phyloP scores from a whole-genome alignment of 2,113 vertebrate genomes.

The Equus quagga region DNA sequence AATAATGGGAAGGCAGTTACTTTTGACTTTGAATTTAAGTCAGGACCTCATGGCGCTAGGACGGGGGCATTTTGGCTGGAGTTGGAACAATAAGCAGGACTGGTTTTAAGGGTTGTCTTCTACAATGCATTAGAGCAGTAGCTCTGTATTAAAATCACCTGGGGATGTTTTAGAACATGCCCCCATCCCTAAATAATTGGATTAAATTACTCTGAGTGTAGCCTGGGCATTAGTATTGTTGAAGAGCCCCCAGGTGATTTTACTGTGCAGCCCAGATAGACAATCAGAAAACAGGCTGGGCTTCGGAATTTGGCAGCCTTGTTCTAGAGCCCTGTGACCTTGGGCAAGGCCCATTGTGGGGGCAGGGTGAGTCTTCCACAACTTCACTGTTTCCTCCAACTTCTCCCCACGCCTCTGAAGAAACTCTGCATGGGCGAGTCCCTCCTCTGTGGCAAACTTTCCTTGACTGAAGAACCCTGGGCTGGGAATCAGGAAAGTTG shows the following conservation, averaged over 20 bases:
- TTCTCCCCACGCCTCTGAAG: neutral
- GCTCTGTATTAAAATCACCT: constrained; percentile 21
- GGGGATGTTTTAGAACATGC: neutral
- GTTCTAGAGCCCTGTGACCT: neutral
- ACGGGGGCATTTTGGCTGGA: neutral
- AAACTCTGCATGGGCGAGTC: neutral
- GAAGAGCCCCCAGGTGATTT: neutral
- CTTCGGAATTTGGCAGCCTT: neutral
- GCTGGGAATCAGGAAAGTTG: neutral
- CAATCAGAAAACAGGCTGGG: neutral
- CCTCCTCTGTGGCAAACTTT: neutral
- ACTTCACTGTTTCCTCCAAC: neutral
- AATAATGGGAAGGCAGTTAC: neutral
- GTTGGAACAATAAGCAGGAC: neutral
- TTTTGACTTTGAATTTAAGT: neutral
- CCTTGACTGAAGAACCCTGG: constrained; percentile 30
- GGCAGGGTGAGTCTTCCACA: neutral
- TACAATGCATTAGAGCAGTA: neutral
- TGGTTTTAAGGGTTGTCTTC: neutral
- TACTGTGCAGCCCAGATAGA: neutral
- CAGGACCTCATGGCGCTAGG: neutral
- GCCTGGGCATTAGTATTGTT: neutral
- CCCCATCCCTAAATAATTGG: neutral
- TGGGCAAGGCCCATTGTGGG: neutral
- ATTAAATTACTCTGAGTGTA: neutral